Evolutionary conservation across 2,113 vertebrate genomes (phyloP), one percentile per base, ranked within the genome.

Genomic region (Oncorhynchus mykiss): DNA sequence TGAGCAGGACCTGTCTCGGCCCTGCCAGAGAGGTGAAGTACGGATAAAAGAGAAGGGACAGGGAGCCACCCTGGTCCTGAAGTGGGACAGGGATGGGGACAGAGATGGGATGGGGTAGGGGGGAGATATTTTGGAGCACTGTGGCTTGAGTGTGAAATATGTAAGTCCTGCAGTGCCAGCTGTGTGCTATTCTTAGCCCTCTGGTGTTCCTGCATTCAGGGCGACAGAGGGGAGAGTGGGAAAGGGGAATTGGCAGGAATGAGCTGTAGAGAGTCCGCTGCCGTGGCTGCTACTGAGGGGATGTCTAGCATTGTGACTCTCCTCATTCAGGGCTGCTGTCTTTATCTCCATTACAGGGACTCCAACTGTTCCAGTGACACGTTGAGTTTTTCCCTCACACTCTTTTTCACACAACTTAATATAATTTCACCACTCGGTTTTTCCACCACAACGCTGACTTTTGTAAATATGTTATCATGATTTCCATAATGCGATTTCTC

Each of bases 141-240:
- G 79, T 86, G 90, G 88, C 84, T 89, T 66, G 86, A 91, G 91
- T 91, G 91, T 91, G 86, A 91, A 92, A 88, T 92, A 92, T 93
- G 88, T 87, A 84, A 91, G 87, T 85, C 89, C 85, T 74, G 89
- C 89, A 87, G 89, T 86, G 88, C 91, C 92, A 93, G 92, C 92
- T 92, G 92, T 92, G 90, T 85, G 86, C 91, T 94, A 93, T 93
- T 93, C 89, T 92, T 89, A 90, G 92, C 75, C 82, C 67, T 20
- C 85, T 86, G 88, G 81, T 88, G 87, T 86, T 90, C 74, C 83
- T 84, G 84, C 80, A 80, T 73, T 78, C 80, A 51, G 83, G 82
- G 87, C 77, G 73, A 90, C 90, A 86, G 82, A 72, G 86, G 87
- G 88, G 86, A 79, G 84, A 83, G 84, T 72, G 84, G 81, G 82